These are phyloP conservation scores for Drosophila mulleri DNA, from an alignment of 2,888 invertebrate species.

Conservation along the genomic window DNA sequence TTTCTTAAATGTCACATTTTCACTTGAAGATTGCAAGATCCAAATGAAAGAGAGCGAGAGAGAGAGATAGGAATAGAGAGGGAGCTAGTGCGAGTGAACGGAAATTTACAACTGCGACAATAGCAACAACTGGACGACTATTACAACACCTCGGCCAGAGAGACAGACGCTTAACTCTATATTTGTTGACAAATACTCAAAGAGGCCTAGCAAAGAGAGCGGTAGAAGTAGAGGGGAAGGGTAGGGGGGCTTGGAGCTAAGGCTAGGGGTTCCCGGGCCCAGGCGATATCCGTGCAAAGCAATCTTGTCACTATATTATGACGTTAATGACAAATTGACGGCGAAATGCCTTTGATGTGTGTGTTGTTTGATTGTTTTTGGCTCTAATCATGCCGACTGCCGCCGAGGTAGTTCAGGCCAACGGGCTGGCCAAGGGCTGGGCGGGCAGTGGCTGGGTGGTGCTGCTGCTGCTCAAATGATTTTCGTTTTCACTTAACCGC, in stretches of 20 bases:
- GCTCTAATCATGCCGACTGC: conserved; percentile 83
- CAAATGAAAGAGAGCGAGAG: conserved; percentile 2
- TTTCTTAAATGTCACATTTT: conserved; percentile 71
- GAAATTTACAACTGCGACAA: conserved; percentile 71
- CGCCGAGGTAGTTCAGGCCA: conserved; percentile 71
- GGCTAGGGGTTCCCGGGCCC: background rate
- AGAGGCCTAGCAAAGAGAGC: background rate
- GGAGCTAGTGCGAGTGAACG: conserved; percentile 35
- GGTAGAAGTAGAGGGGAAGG: background rate
- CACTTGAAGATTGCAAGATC: conserved; percentile 45
- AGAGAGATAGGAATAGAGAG: conserved; percentile 1
- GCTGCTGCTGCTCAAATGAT: conserved; percentile 67
- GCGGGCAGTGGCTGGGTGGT: conserved; percentile 18
- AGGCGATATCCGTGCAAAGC: conserved; percentile 77
- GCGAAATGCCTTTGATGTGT: conserved; percentile 82
- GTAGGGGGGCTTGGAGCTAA: background rate
- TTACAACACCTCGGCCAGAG: conserved; percentile 72
- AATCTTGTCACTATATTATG: conserved; percentile 83
- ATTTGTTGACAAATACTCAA: conserved; percentile 75
- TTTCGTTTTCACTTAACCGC: conserved; percentile 78
- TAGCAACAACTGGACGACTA: conserved; percentile 46
- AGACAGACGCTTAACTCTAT: conserved; percentile 69
- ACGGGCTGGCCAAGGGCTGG: background rate
- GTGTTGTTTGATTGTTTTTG: conserved; percentile 82
- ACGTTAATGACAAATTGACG: conserved; percentile 85